Conservation (phyloP, 2,888 invertebrate species). For the Drosophila pseudotalamancana region DNA sequence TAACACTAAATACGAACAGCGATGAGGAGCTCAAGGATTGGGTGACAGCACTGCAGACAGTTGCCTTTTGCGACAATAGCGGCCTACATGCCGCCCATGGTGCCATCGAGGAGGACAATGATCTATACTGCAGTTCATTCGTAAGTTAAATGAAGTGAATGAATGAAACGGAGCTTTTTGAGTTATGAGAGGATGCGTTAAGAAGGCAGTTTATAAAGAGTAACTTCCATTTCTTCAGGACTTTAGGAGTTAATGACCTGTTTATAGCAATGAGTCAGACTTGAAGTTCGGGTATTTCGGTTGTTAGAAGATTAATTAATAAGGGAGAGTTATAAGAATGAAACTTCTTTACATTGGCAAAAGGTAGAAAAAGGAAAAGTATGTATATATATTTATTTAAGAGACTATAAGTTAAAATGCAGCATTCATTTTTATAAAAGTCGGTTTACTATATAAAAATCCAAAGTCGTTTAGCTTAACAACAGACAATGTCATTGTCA, state of each 20-base stretch:
- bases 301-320: too few species aligned
- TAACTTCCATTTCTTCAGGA: too few species aligned
- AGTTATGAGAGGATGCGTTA: background rate
- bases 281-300: too few species aligned
- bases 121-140: slow-evolving; percentile 92
- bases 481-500: slow-evolving; percentile 14
- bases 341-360: too few species aligned
- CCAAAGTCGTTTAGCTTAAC: background rate
- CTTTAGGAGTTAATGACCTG: too few species aligned
- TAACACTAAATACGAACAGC: slow-evolving; percentile 86
- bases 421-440: background rate
- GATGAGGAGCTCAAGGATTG: slow-evolving; percentile 91
- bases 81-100: slow-evolving; percentile 82
- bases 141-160: slow-evolving; percentile 83
- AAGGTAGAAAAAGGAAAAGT: too few species aligned
- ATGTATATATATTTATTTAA: background rate
- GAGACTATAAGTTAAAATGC: background rate
- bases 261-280: too few species aligned
- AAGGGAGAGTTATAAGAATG: too few species aligned
- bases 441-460: background rate
- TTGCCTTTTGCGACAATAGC: slow-evolving; percentile 90
- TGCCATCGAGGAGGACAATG: slow-evolving; percentile 92
- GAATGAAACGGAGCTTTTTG: background rate
- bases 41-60: slow-evolving; percentile 91
- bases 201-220: background rate